Percentiles rank a stretch among this genome's conserved stretches.
Conservation (phyloP, 2,888 invertebrate species). For the Scaptomyza reducta region DNA sequence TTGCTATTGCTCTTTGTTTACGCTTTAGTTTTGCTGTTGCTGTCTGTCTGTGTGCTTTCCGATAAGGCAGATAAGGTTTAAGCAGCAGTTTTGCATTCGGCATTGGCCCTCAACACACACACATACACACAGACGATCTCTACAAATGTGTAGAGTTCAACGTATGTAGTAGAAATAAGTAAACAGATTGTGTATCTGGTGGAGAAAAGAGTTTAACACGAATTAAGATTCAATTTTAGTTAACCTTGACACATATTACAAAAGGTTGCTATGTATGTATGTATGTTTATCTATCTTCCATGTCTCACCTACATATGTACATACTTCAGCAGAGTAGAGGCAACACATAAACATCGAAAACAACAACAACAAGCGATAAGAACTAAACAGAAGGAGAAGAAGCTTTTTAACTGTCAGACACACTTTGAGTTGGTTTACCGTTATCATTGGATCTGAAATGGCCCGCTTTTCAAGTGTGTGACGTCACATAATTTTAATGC, state of each 20-base stretch:
- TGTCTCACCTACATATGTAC: too few species aligned
- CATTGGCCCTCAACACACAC: constrained; percentile 47
- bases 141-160: constrained; percentile 1
- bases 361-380: constrained; percentile 28
- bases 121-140: not conserved
- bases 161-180: not conserved
- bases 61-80: constrained; percentile 41
- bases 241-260: constrained; percentile 13
- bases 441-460: constrained; percentile 8
- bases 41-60: constrained; percentile 8
- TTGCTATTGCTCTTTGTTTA: constrained; percentile 7
- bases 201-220: not conserved
- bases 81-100: constrained; percentile 43
- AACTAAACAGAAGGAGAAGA: constrained; percentile 19
- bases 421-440: constrained; percentile 13
- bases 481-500: constrained; percentile 4
- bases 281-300: too few species aligned
- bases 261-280: not conserved
- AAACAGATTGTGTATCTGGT: not conserved
- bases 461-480: not conserved
- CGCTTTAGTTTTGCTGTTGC: not conserved
- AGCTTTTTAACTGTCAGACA: constrained; percentile 26
- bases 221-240: not conserved
- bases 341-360: constrained; percentile 2
- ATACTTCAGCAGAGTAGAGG: constrained; percentile 21